Percentiles rank a stretch among this genome's conserved stretches.
Evolutionary conservation across 2,113 vertebrate genomes (phyloP).

Genomic region (Clarias batrachus): DNA sequence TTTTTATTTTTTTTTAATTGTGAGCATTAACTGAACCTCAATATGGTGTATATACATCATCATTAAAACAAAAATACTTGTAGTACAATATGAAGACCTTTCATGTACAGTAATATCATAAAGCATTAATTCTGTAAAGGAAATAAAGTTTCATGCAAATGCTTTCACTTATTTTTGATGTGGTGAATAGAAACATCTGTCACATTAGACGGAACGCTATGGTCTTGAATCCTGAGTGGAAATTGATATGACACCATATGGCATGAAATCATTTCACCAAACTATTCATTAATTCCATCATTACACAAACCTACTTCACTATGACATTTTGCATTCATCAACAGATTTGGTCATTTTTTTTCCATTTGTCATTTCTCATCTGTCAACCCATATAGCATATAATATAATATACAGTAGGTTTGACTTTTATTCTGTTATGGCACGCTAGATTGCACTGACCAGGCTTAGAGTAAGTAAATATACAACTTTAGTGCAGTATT

Average conservation of each 20-base stretch:
- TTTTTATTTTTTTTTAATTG: background rate
- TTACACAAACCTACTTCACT: background rate
- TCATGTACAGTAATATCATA: background rate
- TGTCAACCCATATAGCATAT: background rate
- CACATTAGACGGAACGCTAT: background rate
- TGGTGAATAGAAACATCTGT: slow-evolving; percentile 14
- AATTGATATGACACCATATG: slow-evolving; percentile 9
- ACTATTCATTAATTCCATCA: background rate
- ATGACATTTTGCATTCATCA: background rate
- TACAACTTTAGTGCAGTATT: background rate
- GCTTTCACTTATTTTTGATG: background rate
- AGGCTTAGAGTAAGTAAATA: slow-evolving; percentile 4
- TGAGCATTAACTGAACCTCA: background rate
- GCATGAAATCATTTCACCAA: slow-evolving; percentile 1
- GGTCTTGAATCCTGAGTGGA: slow-evolving; percentile 17
- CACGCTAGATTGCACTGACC: background rate
- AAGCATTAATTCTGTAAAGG: background rate
- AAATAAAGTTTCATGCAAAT: background rate
- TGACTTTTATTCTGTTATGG: background rate
- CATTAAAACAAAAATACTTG: background rate
- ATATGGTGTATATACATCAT: background rate
- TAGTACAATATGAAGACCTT: background rate
- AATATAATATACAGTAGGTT: background rate
- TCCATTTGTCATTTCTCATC: background rate
- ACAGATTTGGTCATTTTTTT: background rate